Percentiles rank a stretch among this genome's conserved stretches.
These are phyloP conservation scores for Holocentrus rufus DNA, from an alignment of 2,797 vertebrate genomes.

Conservation along the genomic window DNA sequence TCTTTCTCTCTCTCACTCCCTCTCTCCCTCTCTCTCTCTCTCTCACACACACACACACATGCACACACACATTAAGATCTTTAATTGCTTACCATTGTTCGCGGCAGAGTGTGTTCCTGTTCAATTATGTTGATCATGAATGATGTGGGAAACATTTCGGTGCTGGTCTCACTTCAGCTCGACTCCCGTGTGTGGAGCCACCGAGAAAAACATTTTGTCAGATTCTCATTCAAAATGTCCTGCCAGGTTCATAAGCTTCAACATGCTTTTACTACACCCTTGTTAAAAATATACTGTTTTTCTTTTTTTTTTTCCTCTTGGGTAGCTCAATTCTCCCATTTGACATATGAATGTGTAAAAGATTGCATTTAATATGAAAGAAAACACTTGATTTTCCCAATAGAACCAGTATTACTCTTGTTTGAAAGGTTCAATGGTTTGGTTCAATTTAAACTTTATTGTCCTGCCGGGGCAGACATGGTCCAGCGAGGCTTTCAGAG, in stretches of 20 bases:
- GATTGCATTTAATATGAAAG: constrained; percentile 70
- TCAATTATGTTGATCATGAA: constrained; percentile 60
- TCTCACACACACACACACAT: neutral
- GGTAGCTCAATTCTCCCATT: constrained; percentile 30
- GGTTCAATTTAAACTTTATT: constrained; percentile 66
- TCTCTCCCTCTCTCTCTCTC: neutral
- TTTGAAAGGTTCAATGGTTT: constrained; percentile 32
- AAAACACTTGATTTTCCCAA: constrained; percentile 66
- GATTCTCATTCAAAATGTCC: constrained; percentile 2
- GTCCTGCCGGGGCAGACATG: constrained; percentile 59
- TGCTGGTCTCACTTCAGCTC: constrained; percentile 54
- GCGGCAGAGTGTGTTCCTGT: constrained; percentile 48
- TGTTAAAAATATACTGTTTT: constrained; percentile 10
- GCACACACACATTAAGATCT: constrained; percentile 36
- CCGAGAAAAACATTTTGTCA: constrained; percentile 46
- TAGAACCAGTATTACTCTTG: constrained; percentile 39
- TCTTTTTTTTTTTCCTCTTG: constrained; percentile 63
- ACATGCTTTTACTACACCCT: too few relatives aligned
- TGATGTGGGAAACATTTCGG: constrained; percentile 68
- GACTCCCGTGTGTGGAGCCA: constrained; percentile 56
- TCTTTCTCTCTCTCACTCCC: neutral
- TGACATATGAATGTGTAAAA: constrained; percentile 59
- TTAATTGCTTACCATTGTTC: constrained; percentile 68
- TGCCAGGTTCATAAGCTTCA: constrained; percentile 47
- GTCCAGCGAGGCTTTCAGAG: constrained; percentile 61